Percentiles rank a stretch among this genome's conserved stretches.
Conservation (phyloP, 2,888 invertebrate genomes). For the Sminthurinus aureus region DNA sequence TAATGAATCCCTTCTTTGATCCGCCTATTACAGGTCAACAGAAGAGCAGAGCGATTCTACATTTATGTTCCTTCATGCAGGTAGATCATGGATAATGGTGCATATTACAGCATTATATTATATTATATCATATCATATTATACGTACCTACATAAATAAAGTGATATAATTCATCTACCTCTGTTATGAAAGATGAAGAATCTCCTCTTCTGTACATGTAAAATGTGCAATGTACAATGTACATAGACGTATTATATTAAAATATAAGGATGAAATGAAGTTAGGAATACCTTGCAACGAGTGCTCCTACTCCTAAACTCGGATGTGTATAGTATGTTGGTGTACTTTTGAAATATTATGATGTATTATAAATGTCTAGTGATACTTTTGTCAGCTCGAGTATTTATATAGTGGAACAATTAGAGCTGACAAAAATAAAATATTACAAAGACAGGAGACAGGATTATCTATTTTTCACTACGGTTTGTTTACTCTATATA, state of each 20-base stretch:
- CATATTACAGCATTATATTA: not conserved
- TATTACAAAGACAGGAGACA: conserved; percentile 3
- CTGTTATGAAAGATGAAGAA: too few species aligned
- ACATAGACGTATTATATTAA: not conserved
- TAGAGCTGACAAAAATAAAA: conserved; percentile 3
- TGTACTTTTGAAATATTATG: not conserved
- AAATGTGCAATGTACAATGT: too few species aligned
- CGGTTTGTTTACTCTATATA: conserved; percentile 16
- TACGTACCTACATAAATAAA: too few species aligned
- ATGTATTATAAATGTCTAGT: not conserved
- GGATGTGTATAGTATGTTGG: not conserved
- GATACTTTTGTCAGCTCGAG: not conserved
- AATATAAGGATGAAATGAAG: not conserved
- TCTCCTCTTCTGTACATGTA: too few species aligned
- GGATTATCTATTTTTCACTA: conserved; percentile 13
- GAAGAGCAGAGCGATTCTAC: not conserved
- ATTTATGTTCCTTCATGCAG: not conserved
- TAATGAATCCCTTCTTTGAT: conserved; percentile 23
- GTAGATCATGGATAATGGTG: not conserved
- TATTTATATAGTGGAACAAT: conserved; percentile 8
- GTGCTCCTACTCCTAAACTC: not conserved
- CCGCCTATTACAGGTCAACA: conserved; percentile 26
- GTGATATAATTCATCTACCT: too few species aligned
- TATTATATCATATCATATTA: not conserved
- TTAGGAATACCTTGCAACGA: not conserved